Base-by-base conservation (phyloP, 2,113 vertebrate genomes). In the Perca flavescens region DNA sequence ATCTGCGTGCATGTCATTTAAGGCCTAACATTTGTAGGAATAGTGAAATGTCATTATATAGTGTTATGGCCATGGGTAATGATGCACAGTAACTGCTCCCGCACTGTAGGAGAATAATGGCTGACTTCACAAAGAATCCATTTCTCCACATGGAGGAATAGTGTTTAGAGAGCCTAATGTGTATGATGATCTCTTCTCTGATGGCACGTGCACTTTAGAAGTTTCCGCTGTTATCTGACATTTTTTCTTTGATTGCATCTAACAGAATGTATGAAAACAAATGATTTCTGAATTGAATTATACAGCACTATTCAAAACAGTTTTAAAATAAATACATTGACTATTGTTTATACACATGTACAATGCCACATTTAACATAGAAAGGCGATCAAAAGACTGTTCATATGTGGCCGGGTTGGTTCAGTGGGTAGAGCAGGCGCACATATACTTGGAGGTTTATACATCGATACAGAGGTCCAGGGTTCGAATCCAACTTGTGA, bases 11-110 rank as follows among this genome's bases (percentile, higher is more conserved):
- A 67, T 67, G 74, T 78, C 66, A 74, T 79, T 81, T 83, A 60
- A 77, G 16, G 19, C 64, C 63, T 43, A 69, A 49, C 61, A 75
- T 83, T 82, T 78, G 28, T 67, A 14, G 60, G 2, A 80, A 57
- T 66, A 64, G 76, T 68, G 74, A 88, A 79, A 88, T 61, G 84
- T 82, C 90, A 86, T 90, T 85, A 90, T 79, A 79, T 80, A 54
- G 79, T 78, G 75, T 88, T 90, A 88, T 90, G 79, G 63, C 86
- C 82, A 71, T 28, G 77, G 88, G 70, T 91, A 91, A 91, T 91
- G 90, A 88, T 83, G 84, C 86, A 79, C 63, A 56, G 62, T 90
- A 76, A 88, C 79, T 74, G 84, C 73, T 82, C 16, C 4, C 7
- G 62, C 86, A 83, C 82, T 78, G 86, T 11, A 70, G 79, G 88